Conservation (phyloP, 2,797 vertebrate genomes). For the Tadarida brasiliensis region DNA sequence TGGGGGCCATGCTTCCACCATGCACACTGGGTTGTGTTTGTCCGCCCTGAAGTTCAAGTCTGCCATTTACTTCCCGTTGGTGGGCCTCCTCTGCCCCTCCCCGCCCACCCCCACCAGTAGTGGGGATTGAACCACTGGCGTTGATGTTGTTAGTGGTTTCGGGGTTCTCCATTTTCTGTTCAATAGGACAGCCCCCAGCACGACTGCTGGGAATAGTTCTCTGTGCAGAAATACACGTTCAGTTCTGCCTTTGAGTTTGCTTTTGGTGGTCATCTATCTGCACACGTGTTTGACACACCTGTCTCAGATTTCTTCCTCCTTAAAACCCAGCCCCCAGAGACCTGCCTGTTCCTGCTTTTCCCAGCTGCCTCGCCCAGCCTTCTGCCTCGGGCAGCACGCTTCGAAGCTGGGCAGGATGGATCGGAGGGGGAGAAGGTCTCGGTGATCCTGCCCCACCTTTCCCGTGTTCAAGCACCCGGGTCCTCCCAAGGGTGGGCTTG, state of each 20-base stretch:
- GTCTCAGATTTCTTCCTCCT: slow-evolving; percentile 48
- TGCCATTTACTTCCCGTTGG: neutral
- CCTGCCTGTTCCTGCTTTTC: neutral
- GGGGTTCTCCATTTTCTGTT: too few species aligned
- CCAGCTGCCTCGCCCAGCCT: neutral
- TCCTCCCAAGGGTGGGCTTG: neutral
- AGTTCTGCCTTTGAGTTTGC: neutral
- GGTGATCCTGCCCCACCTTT: neutral
- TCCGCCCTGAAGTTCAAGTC: neutral
- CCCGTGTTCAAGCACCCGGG: neutral
- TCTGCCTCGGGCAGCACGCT: neutral
- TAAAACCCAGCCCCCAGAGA: neutral
- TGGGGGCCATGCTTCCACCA: neutral
- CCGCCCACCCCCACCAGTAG: neutral
- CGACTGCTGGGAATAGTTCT: accelerated
- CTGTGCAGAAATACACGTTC: neutral
- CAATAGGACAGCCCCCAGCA: accelerated
- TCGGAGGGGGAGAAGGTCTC: accelerated
- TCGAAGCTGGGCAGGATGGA: neutral
- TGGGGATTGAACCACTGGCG: too few species aligned
- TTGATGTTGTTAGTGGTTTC: neutral
- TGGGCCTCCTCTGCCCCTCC: neutral
- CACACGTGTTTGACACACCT: neutral
- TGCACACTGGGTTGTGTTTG: accelerated
- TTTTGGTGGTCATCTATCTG: neutral